These are phyloP conservation scores for Melanocharis versteri DNA, from an alignment of 2,113 vertebrate genomes.

Conservation along the genomic window DNA sequence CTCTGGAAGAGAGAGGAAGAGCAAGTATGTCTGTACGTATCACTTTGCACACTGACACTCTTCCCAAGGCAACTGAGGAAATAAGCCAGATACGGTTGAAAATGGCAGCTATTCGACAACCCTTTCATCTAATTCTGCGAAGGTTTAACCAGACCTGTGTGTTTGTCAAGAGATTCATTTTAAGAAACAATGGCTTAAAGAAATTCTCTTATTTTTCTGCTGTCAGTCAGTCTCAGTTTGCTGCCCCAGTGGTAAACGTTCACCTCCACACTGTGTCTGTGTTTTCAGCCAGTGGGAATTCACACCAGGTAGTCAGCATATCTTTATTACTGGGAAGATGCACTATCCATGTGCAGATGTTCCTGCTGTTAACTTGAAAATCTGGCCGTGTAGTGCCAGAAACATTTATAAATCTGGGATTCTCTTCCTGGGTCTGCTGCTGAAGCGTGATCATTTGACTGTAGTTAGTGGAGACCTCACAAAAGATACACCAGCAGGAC, in stretches of 20 bases:
- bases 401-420: not conserved
- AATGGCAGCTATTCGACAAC: not conserved
- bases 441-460: not conserved
- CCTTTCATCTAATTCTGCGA: not conserved
- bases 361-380: not conserved
- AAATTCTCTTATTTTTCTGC: not conserved
- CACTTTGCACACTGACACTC: not conserved
- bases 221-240: not conserved
- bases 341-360: not conserved
- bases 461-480: not conserved
- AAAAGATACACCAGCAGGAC: not conserved
- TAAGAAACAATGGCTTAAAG: not conserved
- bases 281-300: not conserved
- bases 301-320: not conserved
- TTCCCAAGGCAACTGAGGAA: not conserved
- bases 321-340: not conserved
- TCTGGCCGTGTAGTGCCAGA: not conserved
- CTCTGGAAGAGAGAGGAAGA: not conserved
- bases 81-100: not conserved
- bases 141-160: not conserved
- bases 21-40: rapidly evolving
- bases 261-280: not conserved
- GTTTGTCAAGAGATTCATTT: not conserved
- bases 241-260: not conserved
- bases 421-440: not conserved